These are phyloP conservation scores for Sinhomidia bicolor DNA, from an alignment of 2,888 invertebrate species.

Conservation along the genomic window DNA sequence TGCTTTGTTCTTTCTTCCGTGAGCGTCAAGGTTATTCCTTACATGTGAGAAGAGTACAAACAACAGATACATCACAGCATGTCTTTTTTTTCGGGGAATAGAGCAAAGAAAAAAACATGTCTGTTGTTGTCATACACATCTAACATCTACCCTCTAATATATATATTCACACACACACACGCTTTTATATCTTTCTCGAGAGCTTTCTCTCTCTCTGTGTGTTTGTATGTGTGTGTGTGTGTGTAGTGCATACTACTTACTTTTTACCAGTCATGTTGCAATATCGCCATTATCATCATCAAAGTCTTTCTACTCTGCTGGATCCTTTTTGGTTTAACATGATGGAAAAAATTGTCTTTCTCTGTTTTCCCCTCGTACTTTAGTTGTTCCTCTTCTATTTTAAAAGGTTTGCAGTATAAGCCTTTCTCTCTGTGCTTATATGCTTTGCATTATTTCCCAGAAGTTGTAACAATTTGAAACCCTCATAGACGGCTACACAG, in stretches of 20 bases:
- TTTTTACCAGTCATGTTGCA: constrained; percentile 46
- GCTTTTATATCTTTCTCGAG: background rate
- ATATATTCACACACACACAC: too few species aligned
- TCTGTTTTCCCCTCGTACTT: background rate
- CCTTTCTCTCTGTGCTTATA: background rate
- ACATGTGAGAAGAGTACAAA: constrained; percentile 28
- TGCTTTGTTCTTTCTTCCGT: constrained; percentile 60
- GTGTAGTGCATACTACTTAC: constrained; percentile 17
- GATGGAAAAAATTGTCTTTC: constrained; percentile 41
- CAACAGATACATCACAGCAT: constrained; percentile 13
- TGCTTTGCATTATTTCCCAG: background rate
- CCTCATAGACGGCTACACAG: background rate
- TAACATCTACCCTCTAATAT: too few species aligned
- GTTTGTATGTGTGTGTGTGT: too few species aligned
- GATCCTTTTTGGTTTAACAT: constrained; percentile 46
- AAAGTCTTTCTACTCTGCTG: constrained; percentile 46
- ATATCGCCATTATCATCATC: constrained; percentile 50
- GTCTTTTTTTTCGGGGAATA: constrained; percentile 6
- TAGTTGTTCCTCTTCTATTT: constrained; percentile 14
- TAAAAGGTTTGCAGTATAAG: background rate
- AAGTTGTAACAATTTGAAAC: background rate
- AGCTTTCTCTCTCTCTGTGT: background rate
- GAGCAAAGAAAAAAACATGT: constrained; percentile 37
- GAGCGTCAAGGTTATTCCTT: constrained; percentile 66
- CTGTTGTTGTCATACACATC: constrained; percentile 43